Percentiles rank a stretch among this genome's conserved stretches.
Conservation (phyloP, 2,797 vertebrate genomes). For the Muraenolepis orangiensis region DNA sequence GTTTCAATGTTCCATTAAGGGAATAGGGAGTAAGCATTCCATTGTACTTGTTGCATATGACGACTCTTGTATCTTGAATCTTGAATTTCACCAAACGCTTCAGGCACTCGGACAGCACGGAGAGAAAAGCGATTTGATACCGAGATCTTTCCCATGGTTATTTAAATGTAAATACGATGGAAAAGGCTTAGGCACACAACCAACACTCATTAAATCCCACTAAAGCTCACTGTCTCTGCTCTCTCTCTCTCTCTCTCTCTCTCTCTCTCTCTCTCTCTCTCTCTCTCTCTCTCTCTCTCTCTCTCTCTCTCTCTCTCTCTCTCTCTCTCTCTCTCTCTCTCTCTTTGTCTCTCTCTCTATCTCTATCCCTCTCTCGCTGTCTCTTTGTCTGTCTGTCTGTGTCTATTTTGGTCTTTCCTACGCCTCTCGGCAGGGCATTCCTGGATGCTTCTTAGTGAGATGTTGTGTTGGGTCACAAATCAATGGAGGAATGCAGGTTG, state of each 20-base stretch:
- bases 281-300: constrained; percentile 18
- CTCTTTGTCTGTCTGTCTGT: constrained; percentile 9
- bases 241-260: background rate
- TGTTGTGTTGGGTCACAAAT: constrained; percentile 78
- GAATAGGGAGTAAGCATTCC: too few relatives aligned
- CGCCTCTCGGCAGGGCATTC: constrained; percentile 54
- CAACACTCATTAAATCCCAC: background rate
- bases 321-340: background rate
- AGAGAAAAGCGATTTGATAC: background rate
- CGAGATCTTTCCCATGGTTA: constrained; percentile 9
- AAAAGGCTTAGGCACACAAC: background rate
- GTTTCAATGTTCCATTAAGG: constrained; percentile 1
- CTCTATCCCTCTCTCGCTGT: constrained; percentile 8
- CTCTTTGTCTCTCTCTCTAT: background rate
- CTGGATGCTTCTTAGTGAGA: constrained; percentile 60
- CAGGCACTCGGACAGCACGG: background rate
- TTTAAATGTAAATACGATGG: background rate
- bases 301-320: background rate
- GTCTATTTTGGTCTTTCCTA: background rate
- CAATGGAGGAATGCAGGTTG: constrained; percentile 81
- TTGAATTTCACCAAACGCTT: background rate
- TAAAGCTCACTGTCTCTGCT: constrained; percentile 1
- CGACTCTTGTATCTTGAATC: too few relatives aligned
- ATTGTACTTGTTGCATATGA: too few relatives aligned
- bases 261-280: background rate